phyloP scores from a whole-genome alignment of 2,888 invertebrate genomes.

The Cordylochernes scorpioides region DNA sequence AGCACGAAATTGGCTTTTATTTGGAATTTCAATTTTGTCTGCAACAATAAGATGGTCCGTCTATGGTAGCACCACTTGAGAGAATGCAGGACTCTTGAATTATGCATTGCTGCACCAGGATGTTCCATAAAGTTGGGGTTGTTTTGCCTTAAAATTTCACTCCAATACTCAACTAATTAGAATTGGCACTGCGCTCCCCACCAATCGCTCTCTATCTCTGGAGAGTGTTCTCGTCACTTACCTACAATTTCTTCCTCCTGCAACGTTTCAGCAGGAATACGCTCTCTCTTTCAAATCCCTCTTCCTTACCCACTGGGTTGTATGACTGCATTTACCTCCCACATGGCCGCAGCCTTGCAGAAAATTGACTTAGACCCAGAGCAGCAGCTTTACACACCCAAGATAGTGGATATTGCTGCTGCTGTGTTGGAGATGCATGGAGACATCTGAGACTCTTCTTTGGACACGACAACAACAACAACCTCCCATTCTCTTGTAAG shows the following conservation, averaged over 20 bases:
- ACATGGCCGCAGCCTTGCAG: too few species aligned
- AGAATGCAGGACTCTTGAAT: neutral
- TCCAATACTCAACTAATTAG: neutral
- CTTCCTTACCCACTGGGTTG: neutral
- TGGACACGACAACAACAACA: too few species aligned
- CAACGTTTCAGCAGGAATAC: neutral
- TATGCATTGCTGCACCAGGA: neutral
- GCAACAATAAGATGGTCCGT: neutral
- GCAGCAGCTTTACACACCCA: too few species aligned
- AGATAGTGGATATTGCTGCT: too few species aligned
- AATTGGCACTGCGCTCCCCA: too few species aligned
- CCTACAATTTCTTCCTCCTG: neutral
- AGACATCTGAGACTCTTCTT: too few species aligned
- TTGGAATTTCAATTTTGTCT: slow-evolving; percentile 1
- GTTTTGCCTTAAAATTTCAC: neutral
- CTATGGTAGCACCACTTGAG: too few species aligned
- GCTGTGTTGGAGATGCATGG: too few species aligned
- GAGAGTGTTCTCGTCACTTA: neutral
- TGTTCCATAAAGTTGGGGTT: neutral
- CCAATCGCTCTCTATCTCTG: neutral
- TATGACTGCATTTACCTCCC: neutral
- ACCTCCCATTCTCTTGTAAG: neutral
- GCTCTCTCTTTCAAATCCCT: too few species aligned
- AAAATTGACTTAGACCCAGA: too few species aligned
- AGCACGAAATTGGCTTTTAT: too few species aligned